Conservation (phyloP, 2,888 invertebrate genomes). For the Philhelius pedissequus region DNA sequence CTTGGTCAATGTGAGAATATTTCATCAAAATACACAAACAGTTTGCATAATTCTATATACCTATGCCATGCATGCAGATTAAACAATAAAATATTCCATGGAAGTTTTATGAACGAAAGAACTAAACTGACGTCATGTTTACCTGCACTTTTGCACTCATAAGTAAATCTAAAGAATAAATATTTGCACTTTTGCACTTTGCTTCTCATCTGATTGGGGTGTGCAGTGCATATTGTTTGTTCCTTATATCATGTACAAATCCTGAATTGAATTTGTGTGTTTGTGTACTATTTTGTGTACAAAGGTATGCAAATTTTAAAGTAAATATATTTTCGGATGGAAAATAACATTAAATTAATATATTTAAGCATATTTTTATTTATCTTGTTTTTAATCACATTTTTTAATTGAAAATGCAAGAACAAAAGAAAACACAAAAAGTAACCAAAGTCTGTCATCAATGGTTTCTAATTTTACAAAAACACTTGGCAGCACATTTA, state of each 20-base stretch:
- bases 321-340: background rate
- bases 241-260: background rate
- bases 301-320: background rate
- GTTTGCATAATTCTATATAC: background rate
- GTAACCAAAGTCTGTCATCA: background rate
- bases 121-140: background rate
- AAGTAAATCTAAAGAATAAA: background rate
- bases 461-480: background rate
- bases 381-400: no score
- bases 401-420: no score
- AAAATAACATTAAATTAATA: background rate
- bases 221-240: background rate
- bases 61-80: background rate
- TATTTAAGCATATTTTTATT: no score
- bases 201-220: background rate
- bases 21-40: background rate
- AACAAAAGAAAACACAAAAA: no score
- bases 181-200: conserved; percentile 3
- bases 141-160: background rate
- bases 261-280: background rate
- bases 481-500: background rate
- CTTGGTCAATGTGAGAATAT: background rate
- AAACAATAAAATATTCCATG: background rate
- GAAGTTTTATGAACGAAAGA: background rate
- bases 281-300: background rate